Conservation (phyloP, 2,888 invertebrate species). For the Malacosoma neustria region DNA sequence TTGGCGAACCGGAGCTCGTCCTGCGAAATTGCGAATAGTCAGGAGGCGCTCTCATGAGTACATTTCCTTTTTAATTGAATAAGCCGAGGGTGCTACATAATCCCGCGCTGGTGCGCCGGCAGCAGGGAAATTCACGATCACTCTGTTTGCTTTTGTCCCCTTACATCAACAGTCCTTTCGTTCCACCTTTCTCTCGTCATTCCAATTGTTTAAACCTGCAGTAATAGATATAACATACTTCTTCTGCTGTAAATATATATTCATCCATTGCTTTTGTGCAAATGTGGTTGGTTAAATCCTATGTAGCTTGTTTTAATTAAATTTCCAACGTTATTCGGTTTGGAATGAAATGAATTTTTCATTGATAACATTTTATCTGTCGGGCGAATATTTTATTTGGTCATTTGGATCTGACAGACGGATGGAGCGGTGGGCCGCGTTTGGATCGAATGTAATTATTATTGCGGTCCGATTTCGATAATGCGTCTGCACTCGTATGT, state of each 20-base stretch:
- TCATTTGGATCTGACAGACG: conserved; percentile 53
- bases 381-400: conserved; percentile 49
- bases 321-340: conserved; percentile 28
- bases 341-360: conserved; percentile 37
- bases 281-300: no score
- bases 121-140: conserved; percentile 39
- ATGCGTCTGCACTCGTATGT: conserved; percentile 58
- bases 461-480: conserved; percentile 70
- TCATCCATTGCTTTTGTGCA: no score
- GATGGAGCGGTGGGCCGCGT: conserved; percentile 46
- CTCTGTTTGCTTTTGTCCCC: conserved; percentile 41
- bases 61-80: conserved; percentile 57
- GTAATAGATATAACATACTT: no score
- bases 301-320: conserved; percentile 34
- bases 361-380: conserved; percentile 51
- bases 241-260: no score
- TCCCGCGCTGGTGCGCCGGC: conserved; percentile 36
- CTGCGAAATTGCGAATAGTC: conserved; percentile 38
- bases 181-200: conserved; percentile 24
- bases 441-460: conserved; percentile 70
- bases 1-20: conserved; percentile 33
- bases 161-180: conserved; percentile 27
- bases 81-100: conserved; percentile 52
- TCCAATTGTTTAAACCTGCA: neutral
- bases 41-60: conserved; percentile 31